Percentiles rank a stretch among this genome's conserved stretches.
Evolutionary conservation across 2,888 invertebrate genomes (phyloP).

Genomic region (Cremastinae sp.): DNA sequence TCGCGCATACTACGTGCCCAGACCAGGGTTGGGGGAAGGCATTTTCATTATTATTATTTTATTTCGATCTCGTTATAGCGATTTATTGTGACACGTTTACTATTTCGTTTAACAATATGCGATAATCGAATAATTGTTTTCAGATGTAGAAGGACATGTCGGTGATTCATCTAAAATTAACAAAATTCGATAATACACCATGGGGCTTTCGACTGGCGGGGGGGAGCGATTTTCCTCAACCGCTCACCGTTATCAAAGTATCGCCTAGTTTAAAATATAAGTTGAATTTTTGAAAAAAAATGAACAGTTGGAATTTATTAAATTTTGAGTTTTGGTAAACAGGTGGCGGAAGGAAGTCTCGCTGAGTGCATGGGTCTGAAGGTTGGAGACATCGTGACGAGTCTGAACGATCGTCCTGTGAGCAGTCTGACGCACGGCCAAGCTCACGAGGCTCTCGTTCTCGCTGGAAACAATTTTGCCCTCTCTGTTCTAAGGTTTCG

Average conservation of each 20-base stretch:
- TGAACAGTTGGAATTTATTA: not conserved
- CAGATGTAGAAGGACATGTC: conserved; percentile 84
- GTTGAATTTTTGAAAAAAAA: not conserved
- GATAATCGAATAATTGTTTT: conserved; percentile 55
- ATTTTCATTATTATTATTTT: too few species aligned
- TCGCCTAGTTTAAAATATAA: conserved; percentile 43
- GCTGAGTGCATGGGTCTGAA: conserved; percentile 91
- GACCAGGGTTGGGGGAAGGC: too few species aligned
- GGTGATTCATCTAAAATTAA: conserved; percentile 84
- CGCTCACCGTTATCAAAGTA: conserved; percentile 89
- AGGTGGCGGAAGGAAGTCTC: conserved; percentile 91
- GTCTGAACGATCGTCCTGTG: conserved; percentile 87
- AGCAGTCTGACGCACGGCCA: conserved; percentile 88
- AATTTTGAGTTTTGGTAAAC: conserved; percentile 45
- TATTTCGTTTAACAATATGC: not conserved
- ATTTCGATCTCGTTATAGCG: too few species aligned
- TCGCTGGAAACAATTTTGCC: conserved; percentile 87
- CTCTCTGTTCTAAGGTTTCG: conserved; percentile 89
- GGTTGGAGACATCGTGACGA: conserved; percentile 91
- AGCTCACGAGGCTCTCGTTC: conserved; percentile 87
- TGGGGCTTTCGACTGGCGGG: conserved; percentile 91
- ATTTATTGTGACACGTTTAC: too few species aligned
- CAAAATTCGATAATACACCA: conserved; percentile 84
- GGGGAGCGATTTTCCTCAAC: conserved; percentile 87
- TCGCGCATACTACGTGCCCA: too few species aligned